phyloP scores from a whole-genome alignment of 2,888 invertebrate species.

The Bugulina stolonifera region DNA sequence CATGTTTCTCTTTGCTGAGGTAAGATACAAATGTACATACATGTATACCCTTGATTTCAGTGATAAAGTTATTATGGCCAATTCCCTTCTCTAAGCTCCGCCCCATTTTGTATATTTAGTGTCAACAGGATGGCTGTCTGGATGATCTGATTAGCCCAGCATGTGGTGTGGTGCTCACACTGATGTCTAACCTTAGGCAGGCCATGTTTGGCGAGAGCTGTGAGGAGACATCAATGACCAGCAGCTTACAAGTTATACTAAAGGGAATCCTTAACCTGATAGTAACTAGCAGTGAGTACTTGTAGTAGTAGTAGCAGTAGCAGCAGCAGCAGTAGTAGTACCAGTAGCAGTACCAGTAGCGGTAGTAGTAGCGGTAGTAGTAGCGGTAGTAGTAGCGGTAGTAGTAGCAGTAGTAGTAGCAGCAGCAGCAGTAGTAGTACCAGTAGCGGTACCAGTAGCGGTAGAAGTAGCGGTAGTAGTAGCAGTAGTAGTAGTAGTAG shows the following conservation, averaged over 20 bases:
- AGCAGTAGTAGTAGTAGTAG: too few relatives aligned
- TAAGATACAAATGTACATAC: too few relatives aligned
- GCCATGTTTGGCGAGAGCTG: constrained; percentile 38
- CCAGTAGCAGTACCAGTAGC: not conserved
- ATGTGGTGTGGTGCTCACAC: constrained; percentile 71
- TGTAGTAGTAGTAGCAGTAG: not conserved
- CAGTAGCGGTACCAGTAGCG: not conserved
- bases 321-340: too few relatives aligned
- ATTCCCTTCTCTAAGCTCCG: too few relatives aligned
- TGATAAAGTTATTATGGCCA: too few relatives aligned
- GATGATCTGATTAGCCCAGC: constrained; percentile 72
- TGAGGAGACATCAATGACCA: constrained; percentile 36
- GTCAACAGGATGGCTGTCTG: constrained; percentile 60
- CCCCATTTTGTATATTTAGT: not conserved
- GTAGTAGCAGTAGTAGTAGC: not conserved
- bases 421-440: not conserved
- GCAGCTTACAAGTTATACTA: constrained; percentile 52
- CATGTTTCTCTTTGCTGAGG: too few relatives aligned
- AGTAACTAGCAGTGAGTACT: constrained; percentile 53
- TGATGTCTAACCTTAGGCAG: constrained; percentile 69
- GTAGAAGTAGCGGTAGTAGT: not conserved
- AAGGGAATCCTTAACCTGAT: constrained; percentile 76
- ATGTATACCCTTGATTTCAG: too few relatives aligned
- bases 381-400: too few relatives aligned
- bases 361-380: not conserved